A percentile compares a stretch with the other conserved stretches of the same genome.
Conservation (phyloP, 2,888 invertebrate species). For the Agapetus fuscipes region DNA sequence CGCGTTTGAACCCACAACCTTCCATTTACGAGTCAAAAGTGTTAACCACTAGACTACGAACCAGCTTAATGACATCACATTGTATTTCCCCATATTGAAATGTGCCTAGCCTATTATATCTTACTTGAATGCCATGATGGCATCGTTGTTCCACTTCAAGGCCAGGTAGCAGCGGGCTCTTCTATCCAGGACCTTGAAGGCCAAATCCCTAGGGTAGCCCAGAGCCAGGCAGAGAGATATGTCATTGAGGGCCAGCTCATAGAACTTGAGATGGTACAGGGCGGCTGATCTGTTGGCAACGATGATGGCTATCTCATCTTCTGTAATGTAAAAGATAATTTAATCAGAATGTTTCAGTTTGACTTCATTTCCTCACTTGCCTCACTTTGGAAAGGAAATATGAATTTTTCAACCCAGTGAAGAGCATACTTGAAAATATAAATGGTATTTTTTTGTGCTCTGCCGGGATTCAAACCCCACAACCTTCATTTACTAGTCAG, state of each 20-base stretch:
- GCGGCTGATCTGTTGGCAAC: conserved; percentile 76
- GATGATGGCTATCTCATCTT: conserved; percentile 54
- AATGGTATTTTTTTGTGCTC: too few relatives aligned
- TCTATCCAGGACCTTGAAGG: conserved; percentile 68
- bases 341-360: too few relatives aligned
- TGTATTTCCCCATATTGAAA: too few relatives aligned
- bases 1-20: too few relatives aligned
- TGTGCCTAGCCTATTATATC: too few relatives aligned
- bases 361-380: conserved; percentile 6
- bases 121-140: conserved; percentile 51
- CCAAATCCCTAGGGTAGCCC: conserved; percentile 60
- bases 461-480: too few relatives aligned
- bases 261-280: conserved; percentile 60
- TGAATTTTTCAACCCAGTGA: too few relatives aligned
- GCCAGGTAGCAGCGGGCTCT: conserved; percentile 62
- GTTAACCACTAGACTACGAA: too few relatives aligned
- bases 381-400: conserved; percentile 1
- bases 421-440: too few relatives aligned
- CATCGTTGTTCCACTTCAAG: conserved; percentile 53
- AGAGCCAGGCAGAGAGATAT: conserved; percentile 55
- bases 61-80: too few relatives aligned
- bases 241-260: conserved; percentile 58
- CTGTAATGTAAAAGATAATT: conserved; percentile 34
- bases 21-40: too few relatives aligned
- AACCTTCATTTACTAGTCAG: too few relatives aligned